Evolutionary conservation across 37 sponge, comb jelly and placozoan species (phyloP).

Genomic region (Oscarella lobularis): DNA sequence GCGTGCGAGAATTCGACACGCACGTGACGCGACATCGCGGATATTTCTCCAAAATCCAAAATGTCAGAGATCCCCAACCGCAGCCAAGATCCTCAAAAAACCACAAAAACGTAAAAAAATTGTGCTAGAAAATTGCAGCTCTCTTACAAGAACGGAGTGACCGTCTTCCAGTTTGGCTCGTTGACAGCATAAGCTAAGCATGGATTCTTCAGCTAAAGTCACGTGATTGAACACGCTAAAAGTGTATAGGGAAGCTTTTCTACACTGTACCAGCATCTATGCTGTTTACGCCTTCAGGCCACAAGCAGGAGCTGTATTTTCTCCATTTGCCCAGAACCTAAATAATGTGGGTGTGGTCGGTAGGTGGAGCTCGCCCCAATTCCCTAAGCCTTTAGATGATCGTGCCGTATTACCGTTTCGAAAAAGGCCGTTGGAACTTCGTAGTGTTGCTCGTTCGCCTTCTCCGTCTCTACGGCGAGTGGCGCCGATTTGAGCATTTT

Average conservation of each 20-base stretch:
- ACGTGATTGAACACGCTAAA: not conserved
- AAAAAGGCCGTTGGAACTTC: slow-evolving; percentile 20
- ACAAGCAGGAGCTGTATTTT: slow-evolving; percentile 16
- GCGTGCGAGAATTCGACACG: slow-evolving; percentile 8
- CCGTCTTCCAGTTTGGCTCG: slow-evolving; percentile 11
- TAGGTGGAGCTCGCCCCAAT: no score
- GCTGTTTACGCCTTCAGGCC: not conserved
- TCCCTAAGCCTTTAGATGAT: no score
- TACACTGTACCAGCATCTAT: slow-evolving; percentile 1
- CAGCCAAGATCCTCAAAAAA: slow-evolving; percentile 19
- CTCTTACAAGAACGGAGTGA: slow-evolving; percentile 11
- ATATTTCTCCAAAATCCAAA: slow-evolving; percentile 10
- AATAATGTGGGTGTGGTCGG: no score
- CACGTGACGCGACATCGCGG: slow-evolving; percentile 12
- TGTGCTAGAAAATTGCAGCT: not conserved
- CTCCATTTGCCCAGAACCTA: slow-evolving; percentile 9
- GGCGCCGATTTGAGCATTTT: slow-evolving; percentile 6
- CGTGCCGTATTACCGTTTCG: slow-evolving; percentile 3
- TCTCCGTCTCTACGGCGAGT: slow-evolving; percentile 9
- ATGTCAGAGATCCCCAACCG: slow-evolving; percentile 13
- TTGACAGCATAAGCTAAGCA: slow-evolving; percentile 10
- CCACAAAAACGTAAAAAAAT: no score
- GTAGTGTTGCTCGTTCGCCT: slow-evolving; percentile 22
- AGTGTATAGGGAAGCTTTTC: not conserved
- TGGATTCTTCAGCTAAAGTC: slow-evolving; percentile 15